A percentile compares a stretch with the other conserved stretches of the same genome.
Conservation (phyloP, 2,797 vertebrate genomes). For the Xenopus petersii region DNA sequence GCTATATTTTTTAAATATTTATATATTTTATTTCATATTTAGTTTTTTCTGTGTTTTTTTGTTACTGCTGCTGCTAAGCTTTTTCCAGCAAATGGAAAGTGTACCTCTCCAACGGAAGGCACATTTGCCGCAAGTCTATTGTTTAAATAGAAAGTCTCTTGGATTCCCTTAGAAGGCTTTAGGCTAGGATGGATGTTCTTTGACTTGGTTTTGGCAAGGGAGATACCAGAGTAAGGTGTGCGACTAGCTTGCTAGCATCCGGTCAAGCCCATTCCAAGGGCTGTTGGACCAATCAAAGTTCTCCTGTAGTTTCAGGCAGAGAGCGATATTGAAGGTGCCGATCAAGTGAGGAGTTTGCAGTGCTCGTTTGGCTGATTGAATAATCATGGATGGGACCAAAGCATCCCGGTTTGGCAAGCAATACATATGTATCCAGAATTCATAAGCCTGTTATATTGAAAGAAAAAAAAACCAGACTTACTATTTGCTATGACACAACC, state of each 20-base stretch:
- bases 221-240: background rate
- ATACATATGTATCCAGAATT: conserved; percentile 63
- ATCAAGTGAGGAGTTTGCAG: conserved; percentile 27
- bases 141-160: conserved; percentile 16
- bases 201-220: background rate
- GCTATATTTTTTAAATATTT: conserved; percentile 1
- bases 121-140: conserved; percentile 4
- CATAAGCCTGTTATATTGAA: conserved; percentile 59
- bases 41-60: background rate
- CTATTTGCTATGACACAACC: too few relatives aligned
- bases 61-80: background rate
- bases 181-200: background rate
- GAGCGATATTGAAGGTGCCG: conserved; percentile 48
- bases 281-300: conserved; percentile 4
- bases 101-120: background rate
- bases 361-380: conserved; percentile 61
- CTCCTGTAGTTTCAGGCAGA: conserved; percentile 3
- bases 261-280: background rate
- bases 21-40: conserved; percentile 9
- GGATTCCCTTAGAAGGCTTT: background rate
- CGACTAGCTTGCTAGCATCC: background rate
- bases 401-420: conserved; percentile 61
- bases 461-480: background rate
- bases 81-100: background rate
- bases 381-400: conserved; percentile 63